phyloP scores from a whole-genome alignment of 2,888 invertebrate genomes.

The Notodonta dromedarius region DNA sequence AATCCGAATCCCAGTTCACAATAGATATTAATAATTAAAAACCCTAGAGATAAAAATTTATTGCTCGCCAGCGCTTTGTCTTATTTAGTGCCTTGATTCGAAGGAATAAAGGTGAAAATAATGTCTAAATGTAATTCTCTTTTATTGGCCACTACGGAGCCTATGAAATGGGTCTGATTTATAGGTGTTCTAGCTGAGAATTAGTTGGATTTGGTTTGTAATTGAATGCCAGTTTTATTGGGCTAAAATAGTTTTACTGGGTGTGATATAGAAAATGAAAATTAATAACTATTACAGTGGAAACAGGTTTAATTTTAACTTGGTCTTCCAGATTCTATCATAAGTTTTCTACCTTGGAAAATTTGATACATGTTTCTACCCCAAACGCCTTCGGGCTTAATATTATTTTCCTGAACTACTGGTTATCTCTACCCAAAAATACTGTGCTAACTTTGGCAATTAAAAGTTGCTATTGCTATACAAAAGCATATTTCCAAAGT shows the following conservation, averaged over 20 bases:
- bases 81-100: conserved; percentile 15
- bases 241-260: background rate
- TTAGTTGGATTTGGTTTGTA: background rate
- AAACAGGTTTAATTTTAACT: no score
- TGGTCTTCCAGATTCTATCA: no score
- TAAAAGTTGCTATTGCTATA: no score
- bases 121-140: conserved; percentile 26
- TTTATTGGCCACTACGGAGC: conserved; percentile 25
- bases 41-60: conserved; percentile 21
- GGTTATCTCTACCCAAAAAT: no score
- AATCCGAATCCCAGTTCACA: conserved; percentile 1
- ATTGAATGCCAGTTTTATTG: background rate
- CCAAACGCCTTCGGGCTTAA: no score
- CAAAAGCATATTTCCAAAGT: no score
- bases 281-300: no score
- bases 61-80: conserved; percentile 9
- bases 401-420: no score
- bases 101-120: conserved; percentile 18
- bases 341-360: no score
- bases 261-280: background rate
- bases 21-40: conserved; percentile 25
- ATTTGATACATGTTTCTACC: no score
- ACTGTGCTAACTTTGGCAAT: no score
- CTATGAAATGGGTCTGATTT: conserved; percentile 15
- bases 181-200: background rate